These are phyloP conservation scores for Zaprionus tsacasi DNA, from an alignment of 1,140 invertebrate genomes.

Conservation along the genomic window DNA sequence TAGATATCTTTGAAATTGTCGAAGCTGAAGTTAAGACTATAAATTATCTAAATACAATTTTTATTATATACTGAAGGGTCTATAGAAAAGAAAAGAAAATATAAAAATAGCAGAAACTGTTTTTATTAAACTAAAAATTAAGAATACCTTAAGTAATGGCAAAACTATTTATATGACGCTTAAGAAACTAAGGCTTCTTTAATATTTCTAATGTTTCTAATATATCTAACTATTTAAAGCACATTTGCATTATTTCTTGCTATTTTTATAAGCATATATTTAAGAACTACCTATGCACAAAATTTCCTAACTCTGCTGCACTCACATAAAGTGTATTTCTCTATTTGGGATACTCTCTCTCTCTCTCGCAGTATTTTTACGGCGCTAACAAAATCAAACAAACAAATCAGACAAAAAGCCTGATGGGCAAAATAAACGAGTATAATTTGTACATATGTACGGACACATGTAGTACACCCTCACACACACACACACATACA, in stretches of 20 bases:
- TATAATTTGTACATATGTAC: slow-evolving; percentile 38
- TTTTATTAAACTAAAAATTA: not conserved
- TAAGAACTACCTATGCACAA: not conserved
- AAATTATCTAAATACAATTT: no score
- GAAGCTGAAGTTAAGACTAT: no score
- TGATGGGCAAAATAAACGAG: slow-evolving; percentile 29
- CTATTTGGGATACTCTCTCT: no score
- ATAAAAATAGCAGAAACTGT: no score
- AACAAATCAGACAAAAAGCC: slow-evolving; percentile 25
- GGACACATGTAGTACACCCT: slow-evolving; percentile 19
- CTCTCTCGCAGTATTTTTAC: not conserved
- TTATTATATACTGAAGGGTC: no score
- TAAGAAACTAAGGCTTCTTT: not conserved
- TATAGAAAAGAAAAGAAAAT: no score
- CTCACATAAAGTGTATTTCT: slow-evolving; percentile 2
- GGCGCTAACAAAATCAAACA: slow-evolving; percentile 30
- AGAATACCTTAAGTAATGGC: not conserved
- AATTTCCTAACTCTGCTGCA: not conserved
- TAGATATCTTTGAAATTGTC: not conserved
- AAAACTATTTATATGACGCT: not conserved
- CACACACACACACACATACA: slow-evolving; percentile 4
- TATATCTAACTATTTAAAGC: not conserved
- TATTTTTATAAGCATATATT: not conserved
- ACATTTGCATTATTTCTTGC: not conserved
- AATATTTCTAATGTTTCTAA: not conserved